Conservation (phyloP, 1,140 invertebrate genomes). For the Zaprionus africanus region DNA sequence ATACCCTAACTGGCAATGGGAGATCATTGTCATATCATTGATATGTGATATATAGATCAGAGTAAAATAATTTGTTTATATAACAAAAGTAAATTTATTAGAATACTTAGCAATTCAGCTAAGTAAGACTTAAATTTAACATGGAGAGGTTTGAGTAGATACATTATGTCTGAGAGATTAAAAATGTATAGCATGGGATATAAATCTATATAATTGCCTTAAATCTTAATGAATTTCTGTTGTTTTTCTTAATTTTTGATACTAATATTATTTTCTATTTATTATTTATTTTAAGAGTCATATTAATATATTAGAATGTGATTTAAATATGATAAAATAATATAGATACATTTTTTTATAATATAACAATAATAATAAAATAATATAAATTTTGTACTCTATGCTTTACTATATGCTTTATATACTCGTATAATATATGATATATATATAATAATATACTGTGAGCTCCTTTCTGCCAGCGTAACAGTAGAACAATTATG, state of each 20-base stretch:
- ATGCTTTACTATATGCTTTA: too few species aligned
- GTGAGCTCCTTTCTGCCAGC: background rate
- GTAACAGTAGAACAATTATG: conserved; percentile 14
- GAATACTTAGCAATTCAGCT: too few species aligned
- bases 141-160: too few species aligned
- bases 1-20: conserved; percentile 23
- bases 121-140: too few species aligned
- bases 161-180: too few species aligned
- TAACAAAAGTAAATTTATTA: background rate
- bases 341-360: background rate
- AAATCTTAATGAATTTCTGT: too few species aligned
- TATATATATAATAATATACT: background rate
- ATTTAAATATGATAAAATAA: background rate
- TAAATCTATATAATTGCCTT: background rate
- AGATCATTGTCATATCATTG: background rate
- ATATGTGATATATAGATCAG: background rate
- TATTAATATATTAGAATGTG: background rate
- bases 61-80: background rate
- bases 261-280: too few species aligned
- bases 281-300: background rate
- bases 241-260: background rate
- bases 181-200: too few species aligned
- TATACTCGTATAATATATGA: background rate
- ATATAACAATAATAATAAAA: too few species aligned
- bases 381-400: too few species aligned